These are phyloP conservation scores for Limnephilus lunatus DNA, from an alignment of 2,888 invertebrate genomes.

Conservation along the genomic window DNA sequence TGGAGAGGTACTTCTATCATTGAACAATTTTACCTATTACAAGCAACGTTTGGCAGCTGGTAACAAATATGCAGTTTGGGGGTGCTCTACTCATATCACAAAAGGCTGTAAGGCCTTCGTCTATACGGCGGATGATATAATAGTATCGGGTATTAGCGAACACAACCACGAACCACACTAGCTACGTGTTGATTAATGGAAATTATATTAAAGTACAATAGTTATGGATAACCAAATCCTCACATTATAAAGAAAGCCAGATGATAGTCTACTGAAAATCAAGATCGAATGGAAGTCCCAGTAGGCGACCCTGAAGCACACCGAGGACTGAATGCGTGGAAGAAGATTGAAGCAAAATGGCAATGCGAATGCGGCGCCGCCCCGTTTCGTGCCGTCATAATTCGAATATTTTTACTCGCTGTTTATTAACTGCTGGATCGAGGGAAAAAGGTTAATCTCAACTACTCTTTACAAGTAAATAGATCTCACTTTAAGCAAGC, in stretches of 20 bases:
- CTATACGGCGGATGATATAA: neutral
- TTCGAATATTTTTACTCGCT: too few species aligned
- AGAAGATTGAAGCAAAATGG: neutral
- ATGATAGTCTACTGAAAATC: neutral
- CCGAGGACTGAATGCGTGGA: neutral
- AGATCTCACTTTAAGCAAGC: too few species aligned
- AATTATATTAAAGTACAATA: constrained; percentile 26
- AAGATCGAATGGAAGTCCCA: neutral
- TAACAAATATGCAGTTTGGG: neutral
- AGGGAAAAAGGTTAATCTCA: too few species aligned
- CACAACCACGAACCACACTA: constrained; percentile 35
- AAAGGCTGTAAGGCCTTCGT: constrained; percentile 44
- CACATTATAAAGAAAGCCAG: neutral
- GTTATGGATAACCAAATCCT: neutral
- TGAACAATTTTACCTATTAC: constrained; percentile 68
- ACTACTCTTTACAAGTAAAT: too few species aligned
- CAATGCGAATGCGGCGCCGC: too few species aligned
- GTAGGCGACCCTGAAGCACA: neutral
- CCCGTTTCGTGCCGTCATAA: too few species aligned
- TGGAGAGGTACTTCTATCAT: constrained; percentile 67
- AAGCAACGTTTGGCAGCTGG: constrained; percentile 42
- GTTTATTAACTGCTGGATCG: too few species aligned
- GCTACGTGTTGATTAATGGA: constrained; percentile 40
- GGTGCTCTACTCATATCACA: constrained; percentile 19
- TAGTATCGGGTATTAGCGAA: neutral